Evolutionary conservation across 2,797 vertebrate genomes (phyloP).

Genomic region (Thamnophis elegans): DNA sequence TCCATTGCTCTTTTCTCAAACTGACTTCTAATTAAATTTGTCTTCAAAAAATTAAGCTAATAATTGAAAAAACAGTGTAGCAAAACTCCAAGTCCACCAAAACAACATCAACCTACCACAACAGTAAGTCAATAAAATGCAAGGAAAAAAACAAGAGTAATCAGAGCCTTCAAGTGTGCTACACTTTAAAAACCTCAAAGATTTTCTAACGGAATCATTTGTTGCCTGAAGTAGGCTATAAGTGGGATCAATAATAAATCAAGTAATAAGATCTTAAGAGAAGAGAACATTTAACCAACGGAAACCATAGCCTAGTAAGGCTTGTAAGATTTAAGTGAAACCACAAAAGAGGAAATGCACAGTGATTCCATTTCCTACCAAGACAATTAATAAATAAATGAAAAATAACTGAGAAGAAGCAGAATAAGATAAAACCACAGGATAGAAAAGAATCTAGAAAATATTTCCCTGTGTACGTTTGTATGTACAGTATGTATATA

Average conservation of each 20-base stretch:
- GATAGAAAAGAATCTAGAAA: background rate
- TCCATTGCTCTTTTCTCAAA: background rate
- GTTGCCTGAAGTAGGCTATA: constrained; percentile 1
- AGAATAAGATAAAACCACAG: constrained; percentile 14
- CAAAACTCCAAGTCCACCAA: background rate
- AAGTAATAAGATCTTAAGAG: background rate
- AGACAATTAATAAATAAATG: constrained; percentile 40
- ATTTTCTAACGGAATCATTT: constrained; percentile 3
- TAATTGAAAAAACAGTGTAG: background rate
- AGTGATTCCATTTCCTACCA: constrained; percentile 23
- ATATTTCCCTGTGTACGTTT: background rate
- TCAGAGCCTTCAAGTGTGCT: constrained; percentile 38
- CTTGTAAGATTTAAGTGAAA: constrained; percentile 34
- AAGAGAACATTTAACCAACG: constrained; percentile 35
- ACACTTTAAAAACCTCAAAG: constrained; percentile 18
- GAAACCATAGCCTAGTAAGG: constrained; percentile 13
- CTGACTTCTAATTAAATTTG: constrained; percentile 16
- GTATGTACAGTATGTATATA: background rate
- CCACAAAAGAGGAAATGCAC: constrained; percentile 1
- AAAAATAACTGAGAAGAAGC: constrained; percentile 20
- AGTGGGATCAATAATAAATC: constrained; percentile 41
- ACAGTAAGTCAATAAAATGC: background rate
- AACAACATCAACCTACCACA: background rate
- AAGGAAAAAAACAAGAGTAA: constrained; percentile 19
- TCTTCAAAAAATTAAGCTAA: background rate